Evolutionary conservation across 2,888 invertebrate genomes (phyloP), one percentile per base, ranked within the genome.

Genomic region (Osmoderma eremita): DNA sequence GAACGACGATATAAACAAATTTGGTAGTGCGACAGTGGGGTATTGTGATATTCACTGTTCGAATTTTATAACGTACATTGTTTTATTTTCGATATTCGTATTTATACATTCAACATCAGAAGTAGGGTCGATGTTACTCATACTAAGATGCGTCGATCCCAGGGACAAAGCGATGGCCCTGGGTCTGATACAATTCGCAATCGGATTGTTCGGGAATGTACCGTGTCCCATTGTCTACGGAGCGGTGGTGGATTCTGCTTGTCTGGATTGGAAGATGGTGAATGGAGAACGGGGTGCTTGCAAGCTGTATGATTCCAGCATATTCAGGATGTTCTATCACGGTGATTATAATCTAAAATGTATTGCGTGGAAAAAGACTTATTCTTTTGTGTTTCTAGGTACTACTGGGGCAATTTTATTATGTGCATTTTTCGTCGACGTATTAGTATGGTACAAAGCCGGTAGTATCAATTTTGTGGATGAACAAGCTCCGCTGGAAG

Each of bases 221-320:
- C 96, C 95, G 75, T 96, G 96, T 82, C 95, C 95, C n/a, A 94
- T 95, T 75, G 89, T 96, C 74, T 96, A 96, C 83, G 96, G 95
- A 69, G 92, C 93, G 48, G 93, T 95, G 3, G 92, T 96, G 65
- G 96, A 96, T 85, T 94, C 93, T 1, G 94, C 95, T 3, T 96
- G 96, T 80, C 86, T 94, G 36, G 89, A 94, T 74, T 93, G 95
- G 87, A 94, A 94, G 82, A 88, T 87, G 67, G 88, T 91, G 1
- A 94, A 94, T 80, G 92, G 91, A 49, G 87, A 91, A 77, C 84
- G 88, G 74, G 95, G 94, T 68, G 94, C 93, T 50, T 96, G 96
- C 83, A 91, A 91, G 75, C 86, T 93, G n/a, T 96, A 95, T 81
- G 93, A 96, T 82, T 88, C 90, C 48, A 90, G 92, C 75, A 88